These are phyloP conservation scores for Gadopsis bispinosus DNA, from an alignment of 2,797 vertebrate genomes.

Conservation along the genomic window DNA sequence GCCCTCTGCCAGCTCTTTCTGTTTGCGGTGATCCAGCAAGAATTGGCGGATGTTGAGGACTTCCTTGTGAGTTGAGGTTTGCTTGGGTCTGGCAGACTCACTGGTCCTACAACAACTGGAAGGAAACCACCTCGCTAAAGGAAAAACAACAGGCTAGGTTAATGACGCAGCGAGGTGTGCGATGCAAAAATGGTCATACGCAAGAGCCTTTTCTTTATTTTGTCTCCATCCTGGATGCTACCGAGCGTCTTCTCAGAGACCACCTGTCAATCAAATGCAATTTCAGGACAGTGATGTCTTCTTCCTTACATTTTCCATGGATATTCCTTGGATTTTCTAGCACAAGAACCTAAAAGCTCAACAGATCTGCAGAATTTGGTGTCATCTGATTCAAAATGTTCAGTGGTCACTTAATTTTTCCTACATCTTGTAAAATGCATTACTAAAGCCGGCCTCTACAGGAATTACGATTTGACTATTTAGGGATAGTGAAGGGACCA, in stretches of 20 bases:
- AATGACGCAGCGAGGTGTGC: not conserved
- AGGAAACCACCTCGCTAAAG: conserved; percentile 89
- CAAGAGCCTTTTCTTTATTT: not conserved
- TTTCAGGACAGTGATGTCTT: not conserved
- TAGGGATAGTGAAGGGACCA: too few relatives aligned
- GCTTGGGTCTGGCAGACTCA: not conserved
- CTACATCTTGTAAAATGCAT: not conserved
- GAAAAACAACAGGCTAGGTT: not conserved
- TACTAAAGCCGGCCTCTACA: too few relatives aligned
- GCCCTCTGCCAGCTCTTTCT: conserved; percentile 90
- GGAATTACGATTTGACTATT: too few relatives aligned
- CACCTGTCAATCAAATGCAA: not conserved
- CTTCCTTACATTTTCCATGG: not conserved
- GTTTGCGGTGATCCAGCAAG: conserved; percentile 86
- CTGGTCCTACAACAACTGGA: conserved; percentile 6
- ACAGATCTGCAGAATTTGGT: not conserved
- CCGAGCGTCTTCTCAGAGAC: not conserved
- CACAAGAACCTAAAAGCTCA: not conserved
- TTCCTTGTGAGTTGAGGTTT: conserved; percentile 29
- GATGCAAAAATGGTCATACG: not conserved
- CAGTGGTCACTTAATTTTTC: not conserved
- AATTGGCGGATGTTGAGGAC: conserved; percentile 82
- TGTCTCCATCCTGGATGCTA: not conserved
- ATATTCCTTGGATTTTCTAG: not conserved
- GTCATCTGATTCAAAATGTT: not conserved